Percentiles rank a stretch among this genome's conserved stretches.
Evolutionary conservation across 2,888 invertebrate genomes (phyloP).

Genomic region (Parapristionchus giblindavisi): DNA sequence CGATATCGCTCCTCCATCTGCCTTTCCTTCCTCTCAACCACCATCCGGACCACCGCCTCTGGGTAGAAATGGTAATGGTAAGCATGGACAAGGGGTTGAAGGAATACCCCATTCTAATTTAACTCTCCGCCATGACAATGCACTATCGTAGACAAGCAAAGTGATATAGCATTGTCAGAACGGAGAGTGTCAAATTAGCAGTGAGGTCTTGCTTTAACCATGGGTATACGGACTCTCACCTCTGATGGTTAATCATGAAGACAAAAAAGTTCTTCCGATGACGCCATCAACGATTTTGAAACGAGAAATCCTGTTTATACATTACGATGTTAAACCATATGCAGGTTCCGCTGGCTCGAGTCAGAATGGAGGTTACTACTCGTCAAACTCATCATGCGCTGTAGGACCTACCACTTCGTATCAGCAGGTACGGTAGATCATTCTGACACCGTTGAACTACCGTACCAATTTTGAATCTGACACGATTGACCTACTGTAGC

Average conservation of each 20-base stretch:
- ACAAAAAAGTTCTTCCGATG: too few species aligned
- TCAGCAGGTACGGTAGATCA: slow-evolving; percentile 22
- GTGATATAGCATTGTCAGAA: too few species aligned
- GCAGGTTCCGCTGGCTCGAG: slow-evolving; percentile 59
- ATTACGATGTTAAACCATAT: too few species aligned
- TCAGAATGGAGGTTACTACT: slow-evolving; percentile 62
- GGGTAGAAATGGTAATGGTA: slow-evolving; percentile 39
- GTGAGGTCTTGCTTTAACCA: too few species aligned
- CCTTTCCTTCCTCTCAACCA: slow-evolving; percentile 47
- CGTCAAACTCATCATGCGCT: slow-evolving; percentile 56
- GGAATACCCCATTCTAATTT: not conserved
- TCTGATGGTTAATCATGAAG: too few species aligned
- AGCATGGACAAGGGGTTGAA: not conserved
- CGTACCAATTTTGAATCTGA: not conserved
- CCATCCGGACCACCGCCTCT: slow-evolving; percentile 50
- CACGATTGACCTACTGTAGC: not conserved
- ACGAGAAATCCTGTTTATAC: not conserved
- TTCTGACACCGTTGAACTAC: not conserved
- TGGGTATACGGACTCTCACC: too few species aligned
- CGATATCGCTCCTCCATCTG: slow-evolving; percentile 46
- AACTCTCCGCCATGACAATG: too few species aligned
- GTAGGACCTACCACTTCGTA: slow-evolving; percentile 31
- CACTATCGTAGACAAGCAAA: too few species aligned
- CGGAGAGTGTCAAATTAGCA: too few species aligned
- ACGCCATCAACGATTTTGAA: too few species aligned